A percentile compares a stretch with the other conserved stretches of the same genome.
Conservation (phyloP, 2,797 vertebrate species). For the Phoeniculus purpureus region DNA sequence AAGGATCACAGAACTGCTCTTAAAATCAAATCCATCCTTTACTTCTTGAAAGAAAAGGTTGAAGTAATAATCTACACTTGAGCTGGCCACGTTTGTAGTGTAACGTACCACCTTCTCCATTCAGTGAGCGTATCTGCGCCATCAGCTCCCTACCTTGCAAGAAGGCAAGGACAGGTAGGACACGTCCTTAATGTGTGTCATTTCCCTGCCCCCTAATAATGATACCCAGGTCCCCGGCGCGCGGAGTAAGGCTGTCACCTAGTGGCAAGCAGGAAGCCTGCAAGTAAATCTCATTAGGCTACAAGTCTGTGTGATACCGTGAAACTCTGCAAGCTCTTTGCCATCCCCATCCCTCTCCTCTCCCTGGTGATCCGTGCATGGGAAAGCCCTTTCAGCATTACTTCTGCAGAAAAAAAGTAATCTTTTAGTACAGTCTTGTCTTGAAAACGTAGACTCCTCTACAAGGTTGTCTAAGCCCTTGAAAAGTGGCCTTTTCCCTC, state of each 20-base stretch:
- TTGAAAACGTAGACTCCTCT: neutral
- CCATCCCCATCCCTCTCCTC: neutral
- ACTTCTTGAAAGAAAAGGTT: neutral
- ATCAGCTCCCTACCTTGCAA: neutral
- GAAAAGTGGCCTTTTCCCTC: neutral
- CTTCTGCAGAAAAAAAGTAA: neutral
- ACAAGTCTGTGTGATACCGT: fast-evolving
- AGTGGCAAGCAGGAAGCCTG: conserved; percentile 20
- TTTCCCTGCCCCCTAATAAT: conserved; percentile 33
- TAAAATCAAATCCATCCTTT: neutral
- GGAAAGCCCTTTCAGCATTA: neutral
- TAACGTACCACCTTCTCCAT: neutral
- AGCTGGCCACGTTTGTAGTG: neutral
- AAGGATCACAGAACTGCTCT: neutral
- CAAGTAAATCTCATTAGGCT: conserved; percentile 23
- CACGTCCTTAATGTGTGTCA: neutral
- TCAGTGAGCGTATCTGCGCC: neutral
- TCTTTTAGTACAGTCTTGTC: neutral
- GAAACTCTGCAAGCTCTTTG: neutral
- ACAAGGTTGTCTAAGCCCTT: neutral
- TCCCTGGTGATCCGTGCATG: neutral
- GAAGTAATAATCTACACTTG: neutral
- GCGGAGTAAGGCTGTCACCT: conserved; percentile 57
- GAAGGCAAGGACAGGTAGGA: neutral
- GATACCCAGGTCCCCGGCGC: neutral